phyloP scores from a whole-genome alignment of 2,888 invertebrate species.

The Bedellia somnulentella region DNA sequence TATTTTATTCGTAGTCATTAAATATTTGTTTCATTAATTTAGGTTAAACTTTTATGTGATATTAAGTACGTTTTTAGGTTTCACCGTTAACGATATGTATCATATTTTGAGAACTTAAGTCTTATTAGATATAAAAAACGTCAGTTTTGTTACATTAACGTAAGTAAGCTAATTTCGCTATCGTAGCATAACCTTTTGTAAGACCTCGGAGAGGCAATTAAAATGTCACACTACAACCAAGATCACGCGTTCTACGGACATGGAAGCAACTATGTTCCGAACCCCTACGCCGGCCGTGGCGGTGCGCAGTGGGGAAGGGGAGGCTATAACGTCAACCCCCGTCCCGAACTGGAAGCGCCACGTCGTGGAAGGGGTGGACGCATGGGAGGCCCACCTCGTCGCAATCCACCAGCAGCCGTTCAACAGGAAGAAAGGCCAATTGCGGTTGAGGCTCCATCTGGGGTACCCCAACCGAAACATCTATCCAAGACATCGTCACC shows the following conservation, averaged over 20 bases:
- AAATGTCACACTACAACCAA: background rate
- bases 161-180: slow-evolving; percentile 5
- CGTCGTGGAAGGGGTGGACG: background rate
- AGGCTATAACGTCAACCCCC: slow-evolving; percentile 4
- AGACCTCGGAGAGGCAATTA: slow-evolving; percentile 6
- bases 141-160: no score
- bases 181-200: slow-evolving; percentile 1
- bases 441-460: background rate
- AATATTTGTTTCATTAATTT: no score
- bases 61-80: no score
- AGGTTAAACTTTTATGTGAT: no score
- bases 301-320: slow-evolving; percentile 6
- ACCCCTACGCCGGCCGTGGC: slow-evolving; percentile 3
- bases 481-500: slow-evolving; percentile 1
- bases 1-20: no score
- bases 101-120: no score
- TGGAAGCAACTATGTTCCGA: background rate
- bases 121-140: no score
- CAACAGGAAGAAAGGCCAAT: background rate
- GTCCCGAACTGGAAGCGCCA: slow-evolving; percentile 3
- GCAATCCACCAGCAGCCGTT: background rate
- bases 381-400: background rate
- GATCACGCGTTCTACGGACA: background rate
- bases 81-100: no score
- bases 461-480: slow-evolving; percentile 1